These are phyloP conservation scores for Pollachius pollachius DNA, from an alignment of 2,113 vertebrate species.

Conservation along the genomic window DNA sequence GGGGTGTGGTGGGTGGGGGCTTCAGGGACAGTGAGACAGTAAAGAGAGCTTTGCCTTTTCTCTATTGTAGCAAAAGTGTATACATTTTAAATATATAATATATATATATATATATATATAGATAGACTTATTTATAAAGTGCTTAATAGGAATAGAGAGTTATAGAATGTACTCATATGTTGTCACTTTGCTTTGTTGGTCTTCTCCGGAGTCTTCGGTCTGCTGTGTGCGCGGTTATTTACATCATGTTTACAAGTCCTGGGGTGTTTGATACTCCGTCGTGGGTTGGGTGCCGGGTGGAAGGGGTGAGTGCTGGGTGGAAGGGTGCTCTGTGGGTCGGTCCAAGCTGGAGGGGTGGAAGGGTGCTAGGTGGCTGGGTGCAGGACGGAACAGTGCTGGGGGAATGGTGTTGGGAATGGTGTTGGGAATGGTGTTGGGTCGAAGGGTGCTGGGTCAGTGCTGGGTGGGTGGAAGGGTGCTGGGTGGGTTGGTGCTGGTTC, in stretches of 20 bases:
- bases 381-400: too few relatives aligned
- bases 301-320: too few relatives aligned
- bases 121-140: conserved; percentile 76
- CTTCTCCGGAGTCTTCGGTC: conserved; percentile 45
- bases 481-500: too few relatives aligned
- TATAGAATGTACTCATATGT: conserved; percentile 59
- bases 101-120: conserved; percentile 49
- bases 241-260: conserved; percentile 77
- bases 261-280: conserved; percentile 28
- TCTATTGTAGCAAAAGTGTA: conserved; percentile 44
- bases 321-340: too few relatives aligned
- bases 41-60: conserved; percentile 41
- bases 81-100: conserved; percentile 40
- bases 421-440: too few relatives aligned
- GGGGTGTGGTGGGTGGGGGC: neutral
- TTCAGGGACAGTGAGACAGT: conserved; percentile 22
- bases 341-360: too few relatives aligned
- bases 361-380: too few relatives aligned
- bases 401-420: too few relatives aligned
- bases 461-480: too few relatives aligned
- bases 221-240: conserved; percentile 67
- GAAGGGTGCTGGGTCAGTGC: too few relatives aligned
- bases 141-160: conserved; percentile 72
- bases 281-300: too few relatives aligned
- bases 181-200: conserved; percentile 45